phyloP scores from a whole-genome alignment of 2,113 vertebrate species.

The Genyomyrus donnyi region DNA sequence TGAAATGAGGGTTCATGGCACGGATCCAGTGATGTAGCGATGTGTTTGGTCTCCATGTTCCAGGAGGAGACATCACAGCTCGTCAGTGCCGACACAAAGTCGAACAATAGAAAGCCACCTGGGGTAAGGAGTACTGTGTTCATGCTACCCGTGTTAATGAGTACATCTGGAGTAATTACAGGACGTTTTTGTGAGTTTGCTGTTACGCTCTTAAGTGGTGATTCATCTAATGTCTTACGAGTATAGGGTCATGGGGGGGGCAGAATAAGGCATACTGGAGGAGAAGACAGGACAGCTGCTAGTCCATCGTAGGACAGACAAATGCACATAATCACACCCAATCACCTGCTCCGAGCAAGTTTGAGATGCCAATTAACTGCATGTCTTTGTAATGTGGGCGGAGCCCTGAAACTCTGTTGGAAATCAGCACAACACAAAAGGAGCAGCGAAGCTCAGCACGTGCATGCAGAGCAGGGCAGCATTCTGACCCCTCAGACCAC shows the following conservation, averaged over 20 bases:
- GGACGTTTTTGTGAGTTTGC: neutral
- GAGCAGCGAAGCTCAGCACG: neutral
- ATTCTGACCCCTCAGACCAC: neutral
- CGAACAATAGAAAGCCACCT: conserved; percentile 48
- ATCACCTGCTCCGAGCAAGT: neutral
- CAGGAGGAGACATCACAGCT: conserved; percentile 55
- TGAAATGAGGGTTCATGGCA: neutral
- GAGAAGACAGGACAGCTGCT: neutral
- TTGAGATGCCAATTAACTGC: neutral
- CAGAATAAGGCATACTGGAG: neutral
- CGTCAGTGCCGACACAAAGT: conserved; percentile 53
- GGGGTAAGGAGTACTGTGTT: conserved; percentile 43
- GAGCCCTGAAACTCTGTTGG: neutral
- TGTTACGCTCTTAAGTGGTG: neutral
- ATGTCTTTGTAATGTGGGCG: neutral
- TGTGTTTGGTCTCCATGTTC: conserved; percentile 1
- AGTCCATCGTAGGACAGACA: neutral
- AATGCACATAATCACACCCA: neutral
- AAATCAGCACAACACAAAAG: neutral
- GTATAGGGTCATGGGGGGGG: neutral
- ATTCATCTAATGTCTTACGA: neutral
- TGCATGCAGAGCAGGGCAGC: neutral
- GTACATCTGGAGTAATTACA: neutral
- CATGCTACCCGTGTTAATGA: neutral
- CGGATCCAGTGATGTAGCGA: neutral